Evolutionary conservation across 2,113 vertebrate genomes (phyloP).

Genomic region (Euleptes europaea): DNA sequence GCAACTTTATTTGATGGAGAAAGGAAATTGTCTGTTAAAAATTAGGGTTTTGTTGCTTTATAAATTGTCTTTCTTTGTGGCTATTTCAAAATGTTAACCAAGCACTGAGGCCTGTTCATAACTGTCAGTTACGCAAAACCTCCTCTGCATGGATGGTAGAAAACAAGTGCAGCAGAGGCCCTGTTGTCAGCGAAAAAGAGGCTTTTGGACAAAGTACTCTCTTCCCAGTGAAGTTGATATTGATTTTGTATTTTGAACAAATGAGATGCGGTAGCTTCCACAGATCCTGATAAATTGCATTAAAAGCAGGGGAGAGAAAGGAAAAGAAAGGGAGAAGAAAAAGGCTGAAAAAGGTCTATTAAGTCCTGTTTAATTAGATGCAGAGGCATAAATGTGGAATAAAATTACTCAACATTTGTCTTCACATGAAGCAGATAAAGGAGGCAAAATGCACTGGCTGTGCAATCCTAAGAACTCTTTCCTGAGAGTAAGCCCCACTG

Average conservation of each 20-base stretch:
- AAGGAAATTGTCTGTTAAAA: too few species aligned
- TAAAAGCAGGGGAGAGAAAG: rapidly evolving
- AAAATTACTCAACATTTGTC: too few species aligned
- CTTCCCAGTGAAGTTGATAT: neutral
- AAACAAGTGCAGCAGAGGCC: neutral
- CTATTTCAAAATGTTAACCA: rapidly evolving
- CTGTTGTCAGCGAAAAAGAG: rapidly evolving
- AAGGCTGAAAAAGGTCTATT: neutral
- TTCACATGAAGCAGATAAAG: too few species aligned
- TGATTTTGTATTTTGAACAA: neutral
- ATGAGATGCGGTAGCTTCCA: neutral
- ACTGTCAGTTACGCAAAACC: neutral
- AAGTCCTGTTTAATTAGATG: neutral
- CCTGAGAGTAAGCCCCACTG: too few species aligned
- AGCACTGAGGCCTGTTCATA: neutral
- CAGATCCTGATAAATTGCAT: neutral
- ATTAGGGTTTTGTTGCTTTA: too few species aligned
- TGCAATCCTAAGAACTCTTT: too few species aligned
- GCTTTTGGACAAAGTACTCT: neutral
- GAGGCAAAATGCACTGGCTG: too few species aligned
- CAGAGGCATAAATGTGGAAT: too few species aligned
- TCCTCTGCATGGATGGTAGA: neutral
- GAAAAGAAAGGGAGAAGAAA: neutral
- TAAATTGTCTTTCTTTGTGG: neutral
- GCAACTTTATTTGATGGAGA: too few species aligned